Percentiles rank a stretch among this genome's conserved stretches.
Evolutionary conservation across 2,888 invertebrate genomes (phyloP).

Genomic region (Mongoloraphidia duomilia): DNA sequence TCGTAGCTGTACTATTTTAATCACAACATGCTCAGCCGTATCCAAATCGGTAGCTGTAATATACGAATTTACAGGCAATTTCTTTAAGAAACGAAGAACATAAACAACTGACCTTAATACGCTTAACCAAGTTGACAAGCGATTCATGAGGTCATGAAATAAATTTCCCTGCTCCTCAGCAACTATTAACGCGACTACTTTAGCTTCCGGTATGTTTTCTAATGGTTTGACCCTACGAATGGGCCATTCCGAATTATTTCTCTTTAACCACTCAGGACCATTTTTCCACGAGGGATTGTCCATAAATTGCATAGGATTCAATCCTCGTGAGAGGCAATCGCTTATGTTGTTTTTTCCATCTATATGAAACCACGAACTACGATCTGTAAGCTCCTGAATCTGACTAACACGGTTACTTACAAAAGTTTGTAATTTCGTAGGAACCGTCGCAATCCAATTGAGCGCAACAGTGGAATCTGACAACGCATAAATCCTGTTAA

Average conservation of each 20-base stretch:
- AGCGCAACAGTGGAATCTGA: conserved; percentile 10
- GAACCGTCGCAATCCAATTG: conserved; percentile 8
- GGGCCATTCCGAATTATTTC: not conserved
- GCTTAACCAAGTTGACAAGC: not conserved
- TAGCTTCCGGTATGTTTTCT: not conserved
- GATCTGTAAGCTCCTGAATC: conserved; percentile 5
- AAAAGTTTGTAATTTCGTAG: conserved; percentile 11
- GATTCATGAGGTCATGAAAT: not conserved
- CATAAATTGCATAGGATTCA: conserved; percentile 3
- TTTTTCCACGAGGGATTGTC: not conserved
- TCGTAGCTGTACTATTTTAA: conserved; percentile 4
- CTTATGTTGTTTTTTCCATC: conserved; percentile 6
- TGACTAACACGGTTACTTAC: conserved; percentile 9
- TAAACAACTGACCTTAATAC: not conserved
- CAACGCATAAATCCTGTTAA: conserved; percentile 7
- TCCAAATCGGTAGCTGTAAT: conserved; percentile 2
- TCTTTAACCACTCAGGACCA: not conserved
- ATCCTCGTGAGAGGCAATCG: conserved; percentile 8
- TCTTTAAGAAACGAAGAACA: not conserved
- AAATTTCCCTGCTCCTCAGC: not conserved
- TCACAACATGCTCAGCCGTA: not conserved
- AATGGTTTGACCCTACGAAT: not conserved
- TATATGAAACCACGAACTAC: conserved; percentile 6
- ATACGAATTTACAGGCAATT: not conserved
- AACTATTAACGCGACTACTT: not conserved